Evolutionary conservation across 2,888 invertebrate genomes (phyloP).

Genomic region (Dioctria rufipes): DNA sequence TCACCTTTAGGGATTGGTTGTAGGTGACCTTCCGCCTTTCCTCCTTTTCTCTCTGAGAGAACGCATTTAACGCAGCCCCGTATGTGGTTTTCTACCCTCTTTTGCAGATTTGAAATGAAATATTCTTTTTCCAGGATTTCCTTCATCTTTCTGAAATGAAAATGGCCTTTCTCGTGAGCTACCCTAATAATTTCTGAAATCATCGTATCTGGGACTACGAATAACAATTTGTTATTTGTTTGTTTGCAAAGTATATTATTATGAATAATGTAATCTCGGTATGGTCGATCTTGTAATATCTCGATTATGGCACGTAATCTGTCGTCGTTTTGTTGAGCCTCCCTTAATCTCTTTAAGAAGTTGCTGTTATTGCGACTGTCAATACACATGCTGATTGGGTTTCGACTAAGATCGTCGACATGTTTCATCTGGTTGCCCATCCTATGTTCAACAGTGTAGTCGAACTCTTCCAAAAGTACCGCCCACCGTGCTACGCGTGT

Average conservation of each 20-base stretch:
- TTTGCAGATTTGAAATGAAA: not conserved
- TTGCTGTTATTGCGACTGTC: not conserved
- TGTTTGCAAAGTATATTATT: constrained; percentile 34
- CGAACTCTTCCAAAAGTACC: constrained; percentile 60
- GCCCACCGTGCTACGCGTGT: constrained; percentile 59
- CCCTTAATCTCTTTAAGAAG: constrained; percentile 25
- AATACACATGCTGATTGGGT: constrained; percentile 54
- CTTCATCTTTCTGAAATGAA: constrained; percentile 30
- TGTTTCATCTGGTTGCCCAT: constrained; percentile 59
- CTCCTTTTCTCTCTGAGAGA: constrained; percentile 61
- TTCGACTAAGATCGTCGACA: constrained; percentile 61
- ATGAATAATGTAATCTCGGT: constrained; percentile 18
- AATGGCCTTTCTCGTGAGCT: constrained; percentile 33
- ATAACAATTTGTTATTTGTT: constrained; percentile 22
- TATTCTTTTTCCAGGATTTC: constrained; percentile 22
- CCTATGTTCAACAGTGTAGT: constrained; percentile 60
- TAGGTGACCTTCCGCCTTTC: constrained; percentile 64
- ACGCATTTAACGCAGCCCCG: constrained; percentile 53
- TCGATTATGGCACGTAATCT: constrained; percentile 32
- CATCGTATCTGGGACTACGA: constrained; percentile 52
- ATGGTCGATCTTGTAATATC: not conserved
- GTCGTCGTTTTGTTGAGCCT: constrained; percentile 51
- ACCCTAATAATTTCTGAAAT: constrained; percentile 5
- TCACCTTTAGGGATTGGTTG: too few species aligned
- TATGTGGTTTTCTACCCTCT: constrained; percentile 16